These are phyloP conservation scores for Aphrocallistes beatrix DNA, from an alignment of 37 sponge, comb jelly and placozoan genomes.

Conservation along the genomic window DNA sequence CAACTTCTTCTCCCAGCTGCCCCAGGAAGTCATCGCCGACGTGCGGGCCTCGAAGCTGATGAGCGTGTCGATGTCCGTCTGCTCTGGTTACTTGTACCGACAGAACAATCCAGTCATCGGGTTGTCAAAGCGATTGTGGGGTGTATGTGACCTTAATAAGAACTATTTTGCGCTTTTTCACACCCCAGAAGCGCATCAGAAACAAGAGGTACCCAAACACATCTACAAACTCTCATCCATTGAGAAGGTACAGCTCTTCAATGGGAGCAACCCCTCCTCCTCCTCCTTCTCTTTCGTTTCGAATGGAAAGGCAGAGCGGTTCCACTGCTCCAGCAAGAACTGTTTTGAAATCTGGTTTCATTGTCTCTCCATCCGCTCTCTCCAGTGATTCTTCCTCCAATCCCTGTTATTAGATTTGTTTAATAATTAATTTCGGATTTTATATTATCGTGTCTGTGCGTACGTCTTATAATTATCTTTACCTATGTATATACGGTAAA, in stretches of 20 bases:
- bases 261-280: not conserved
- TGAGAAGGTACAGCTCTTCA: not conserved
- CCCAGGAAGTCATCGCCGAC: not conserved
- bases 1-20: not conserved
- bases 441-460: no score
- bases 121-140: slow-evolving; percentile 67
- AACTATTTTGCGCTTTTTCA: slow-evolving; percentile 64
- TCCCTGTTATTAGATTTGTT: no score
- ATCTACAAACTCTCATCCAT: not conserved
- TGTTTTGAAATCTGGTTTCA: not conserved
- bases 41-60: not conserved
- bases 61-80: not conserved
- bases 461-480: no score
- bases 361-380: not conserved
- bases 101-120: not conserved
- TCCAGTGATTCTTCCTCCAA: no score
- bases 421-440: no score
- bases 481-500: no score
- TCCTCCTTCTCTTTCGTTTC: not conserved
- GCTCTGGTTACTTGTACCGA: slow-evolving; percentile 3
- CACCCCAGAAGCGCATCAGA: slow-evolving; percentile 36
- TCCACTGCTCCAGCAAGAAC: not conserved
- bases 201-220: not conserved
- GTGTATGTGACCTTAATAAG: slow-evolving; percentile 56
- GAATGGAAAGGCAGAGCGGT: not conserved